These are phyloP conservation scores for Dipodomys stephensi DNA, from an alignment of 2,113 vertebrate species.

Conservation along the genomic window DNA sequence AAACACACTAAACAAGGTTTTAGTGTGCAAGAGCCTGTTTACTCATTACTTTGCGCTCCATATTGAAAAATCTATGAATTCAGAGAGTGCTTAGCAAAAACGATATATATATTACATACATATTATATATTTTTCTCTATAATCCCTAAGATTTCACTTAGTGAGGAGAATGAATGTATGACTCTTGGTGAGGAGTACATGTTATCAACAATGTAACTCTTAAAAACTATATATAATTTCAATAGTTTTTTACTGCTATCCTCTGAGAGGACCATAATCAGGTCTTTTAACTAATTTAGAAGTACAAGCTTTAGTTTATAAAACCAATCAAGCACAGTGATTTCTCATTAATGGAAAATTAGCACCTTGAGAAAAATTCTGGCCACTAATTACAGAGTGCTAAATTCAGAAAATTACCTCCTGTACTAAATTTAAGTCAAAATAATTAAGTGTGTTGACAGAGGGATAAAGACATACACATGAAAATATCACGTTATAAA, in stretches of 20 bases:
- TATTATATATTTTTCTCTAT: not conserved
- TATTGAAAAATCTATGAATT: not conserved
- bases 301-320: constrained; percentile 24
- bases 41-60: not conserved
- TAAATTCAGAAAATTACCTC: constrained; percentile 27
- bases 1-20: not conserved
- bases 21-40: not conserved
- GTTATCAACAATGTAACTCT: not conserved
- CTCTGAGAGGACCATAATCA: not conserved
- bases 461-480: not conserved
- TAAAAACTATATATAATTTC: not conserved
- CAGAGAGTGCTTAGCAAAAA: not conserved
- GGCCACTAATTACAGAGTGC: constrained; percentile 25
- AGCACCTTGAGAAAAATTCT: constrained; percentile 14
- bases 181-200: not conserved
- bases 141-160: not conserved
- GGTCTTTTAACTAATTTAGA: constrained; percentile 44
- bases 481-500: constrained; percentile 33
- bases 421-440: constrained; percentile 46
- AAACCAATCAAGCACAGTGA: constrained; percentile 1
- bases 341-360: constrained; percentile 53
- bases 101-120: too few relatives aligned
- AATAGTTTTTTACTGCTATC: not conserved
- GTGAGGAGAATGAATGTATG: not conserved
- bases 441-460: constrained; percentile 30